Base-by-base conservation (phyloP, 2,113 vertebrate species). In the Dipodomys stephensi region DNA sequence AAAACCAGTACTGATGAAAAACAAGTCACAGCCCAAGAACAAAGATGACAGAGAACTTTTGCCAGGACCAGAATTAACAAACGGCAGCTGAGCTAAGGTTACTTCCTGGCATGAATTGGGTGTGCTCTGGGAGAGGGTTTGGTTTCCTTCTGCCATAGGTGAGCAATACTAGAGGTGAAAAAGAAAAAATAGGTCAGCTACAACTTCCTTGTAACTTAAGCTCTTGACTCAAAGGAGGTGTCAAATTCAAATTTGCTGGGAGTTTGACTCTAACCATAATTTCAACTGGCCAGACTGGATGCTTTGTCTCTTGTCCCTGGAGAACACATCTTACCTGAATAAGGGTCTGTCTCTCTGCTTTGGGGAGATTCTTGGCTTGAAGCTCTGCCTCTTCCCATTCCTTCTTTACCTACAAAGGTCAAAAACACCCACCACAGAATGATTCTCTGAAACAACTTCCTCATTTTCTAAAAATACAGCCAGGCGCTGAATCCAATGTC, bases 341-440 rank as follows among this genome's bases (percentile, higher is more conserved):
- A 87, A 99, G 98, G 32, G 99, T 99, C 98, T 99, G 99, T 92
- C 99, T 99, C 97, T 99, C 99, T 62, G 99, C 98, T 97, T 99
- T 99, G 76, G 99, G 99, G 79, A 99, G 98, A 97, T 99, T 99
- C 96, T 99, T 99, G 0, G 99, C 99, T 97, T 99, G 99, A 92
- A 98, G 98, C 77, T 99, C 99, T 6, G 99, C 99, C 92, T 99
- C 99, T 95, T 99, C 99, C 99, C 99, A 99, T 88, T 99, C 99
- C 94, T 99, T 99, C 96, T 99, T 99, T 76, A 99, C 99, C 99
- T 99, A 92, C 20, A 95, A 82, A 94, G 76, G 60, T 20, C 81
- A 92, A 60, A 79, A 79, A 74, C 78, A 80, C 15, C 39, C 60
- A 64, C 12, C 82, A 93, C 77, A 67, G 53, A 91, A 78, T 35